These are phyloP conservation scores for Hystrix cristata DNA, from an alignment of 2,113 vertebrate species.

Conservation along the genomic window DNA sequence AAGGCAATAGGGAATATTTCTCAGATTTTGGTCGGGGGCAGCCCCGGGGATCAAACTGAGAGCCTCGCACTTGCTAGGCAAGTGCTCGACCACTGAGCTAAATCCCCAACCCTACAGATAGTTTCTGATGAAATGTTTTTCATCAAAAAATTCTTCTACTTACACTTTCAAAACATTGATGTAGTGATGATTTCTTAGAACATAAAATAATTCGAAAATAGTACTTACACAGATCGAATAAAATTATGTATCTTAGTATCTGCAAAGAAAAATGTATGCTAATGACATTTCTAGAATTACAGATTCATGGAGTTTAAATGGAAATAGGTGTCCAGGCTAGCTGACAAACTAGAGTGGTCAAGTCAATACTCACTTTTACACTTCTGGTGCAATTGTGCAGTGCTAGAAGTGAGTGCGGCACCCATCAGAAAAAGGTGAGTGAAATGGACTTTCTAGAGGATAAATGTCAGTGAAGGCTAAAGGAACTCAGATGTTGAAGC, in stretches of 20 bases:
- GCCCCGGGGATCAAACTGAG: no score
- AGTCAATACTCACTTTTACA: neutral
- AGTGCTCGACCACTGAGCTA: no score
- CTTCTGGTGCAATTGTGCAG: neutral
- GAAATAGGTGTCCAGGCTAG: slow-evolving; percentile 3
- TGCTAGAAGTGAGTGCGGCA: no score
- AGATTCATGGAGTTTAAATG: slow-evolving; percentile 8
- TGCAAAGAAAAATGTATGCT: neutral
- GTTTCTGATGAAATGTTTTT: neutral
- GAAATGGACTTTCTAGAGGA: neutral
- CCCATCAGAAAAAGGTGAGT: neutral
- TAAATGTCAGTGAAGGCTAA: neutral
- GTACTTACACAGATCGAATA: slow-evolving; percentile 38
- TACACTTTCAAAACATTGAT: slow-evolving; percentile 20
- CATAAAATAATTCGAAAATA: slow-evolving; percentile 20
- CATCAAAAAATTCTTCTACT: neutral
- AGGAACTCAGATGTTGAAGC: neutral
- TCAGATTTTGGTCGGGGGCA: neutral
- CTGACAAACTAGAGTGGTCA: neutral
- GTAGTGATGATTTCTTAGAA: neutral
- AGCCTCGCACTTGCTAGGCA: no score
- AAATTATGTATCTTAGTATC: slow-evolving; percentile 12
- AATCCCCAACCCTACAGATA: no score
- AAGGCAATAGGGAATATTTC: slow-evolving; percentile 9
- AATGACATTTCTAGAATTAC: slow-evolving; percentile 19